Base-by-base conservation (phyloP, 2,113 vertebrate species). In the Puntigrus tetrazona region DNA sequence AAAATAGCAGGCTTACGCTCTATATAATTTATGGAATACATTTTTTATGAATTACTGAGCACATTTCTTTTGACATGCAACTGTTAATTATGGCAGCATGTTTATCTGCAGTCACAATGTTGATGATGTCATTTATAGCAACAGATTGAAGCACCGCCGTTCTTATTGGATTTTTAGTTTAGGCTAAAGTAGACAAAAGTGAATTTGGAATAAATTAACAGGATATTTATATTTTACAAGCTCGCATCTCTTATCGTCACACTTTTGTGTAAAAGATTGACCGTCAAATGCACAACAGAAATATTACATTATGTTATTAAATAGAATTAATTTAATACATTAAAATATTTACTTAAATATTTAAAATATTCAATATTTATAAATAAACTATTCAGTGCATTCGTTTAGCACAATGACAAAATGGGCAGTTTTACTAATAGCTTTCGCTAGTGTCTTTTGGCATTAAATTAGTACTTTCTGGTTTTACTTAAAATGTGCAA, bases 11-110 rank as follows among this genome's bases (percentile, higher is more conserved):
- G 5, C 31, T n/a, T 14, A n/a, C 20, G 9, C 18, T 57, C 27
- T 13, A 47, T 63, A 18, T 36, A 81, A 22, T 41, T 80, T 81
- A n/a, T 81, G 27, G 22, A 34, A 57, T 78, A 78, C 31, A 50
- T 34, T 81, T 81, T 67, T 22, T 14, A n/a, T 45, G 38, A 34
- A 3, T 59, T 61, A 50, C 7, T 45, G 43, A 47, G 76, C n/a
- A 78, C 27, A 55, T 55, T 0, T 8, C 13, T 2, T 22, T 76
- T 55, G 29, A 76, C 36, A 7, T 8, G 67, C 0, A 1, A 41
- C 13, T 31, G 14, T 69, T 36, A 69, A 69, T 36, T 69, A 38
- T 36, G 65, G 34, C 18, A 38, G 65, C 10, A 36, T 69, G 8
- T 7, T 52, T 7, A 67, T 27, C n/a, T 25, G 63, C 31, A 34